phyloP scores from a whole-genome alignment of 2,888 invertebrate genomes.

The Ceraclea dissimilis region DNA sequence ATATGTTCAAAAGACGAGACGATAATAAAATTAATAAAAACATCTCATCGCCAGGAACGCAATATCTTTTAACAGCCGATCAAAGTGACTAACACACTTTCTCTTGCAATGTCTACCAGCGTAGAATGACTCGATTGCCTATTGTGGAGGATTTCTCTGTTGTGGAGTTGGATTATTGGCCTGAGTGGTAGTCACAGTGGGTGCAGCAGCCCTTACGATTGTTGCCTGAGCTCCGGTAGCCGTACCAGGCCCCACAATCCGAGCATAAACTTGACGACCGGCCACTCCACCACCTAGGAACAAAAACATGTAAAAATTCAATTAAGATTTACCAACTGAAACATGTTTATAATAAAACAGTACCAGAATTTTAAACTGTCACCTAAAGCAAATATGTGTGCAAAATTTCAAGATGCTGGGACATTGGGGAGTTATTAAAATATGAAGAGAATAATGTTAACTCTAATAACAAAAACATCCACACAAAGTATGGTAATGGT shows the following conservation, averaged over 20 bases:
- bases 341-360: no score
- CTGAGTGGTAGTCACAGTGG: not conserved
- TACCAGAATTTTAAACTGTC: no score
- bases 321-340: no score
- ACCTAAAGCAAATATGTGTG: no score
- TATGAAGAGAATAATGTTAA: not conserved
- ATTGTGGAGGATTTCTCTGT: not conserved
- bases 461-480: not conserved
- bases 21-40: no score
- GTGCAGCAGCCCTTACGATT: not conserved
- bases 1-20: no score
- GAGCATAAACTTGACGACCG: slow-evolving; percentile 23
- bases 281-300: slow-evolving; percentile 9
- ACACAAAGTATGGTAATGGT: not conserved
- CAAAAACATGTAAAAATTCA: slow-evolving; percentile 4
- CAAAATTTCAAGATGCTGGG: no score
- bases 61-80: no score
- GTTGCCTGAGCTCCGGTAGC: not conserved
- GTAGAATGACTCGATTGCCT: not conserved
- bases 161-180: slow-evolving; percentile 1
- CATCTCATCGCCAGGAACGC: no score
- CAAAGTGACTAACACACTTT: no score
- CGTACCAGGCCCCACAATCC: slow-evolving; percentile 18
- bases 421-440: no score
- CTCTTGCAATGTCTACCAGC: no score